phyloP scores from a whole-genome alignment of 2,888 invertebrate genomes.

The Sesia apiformis region DNA sequence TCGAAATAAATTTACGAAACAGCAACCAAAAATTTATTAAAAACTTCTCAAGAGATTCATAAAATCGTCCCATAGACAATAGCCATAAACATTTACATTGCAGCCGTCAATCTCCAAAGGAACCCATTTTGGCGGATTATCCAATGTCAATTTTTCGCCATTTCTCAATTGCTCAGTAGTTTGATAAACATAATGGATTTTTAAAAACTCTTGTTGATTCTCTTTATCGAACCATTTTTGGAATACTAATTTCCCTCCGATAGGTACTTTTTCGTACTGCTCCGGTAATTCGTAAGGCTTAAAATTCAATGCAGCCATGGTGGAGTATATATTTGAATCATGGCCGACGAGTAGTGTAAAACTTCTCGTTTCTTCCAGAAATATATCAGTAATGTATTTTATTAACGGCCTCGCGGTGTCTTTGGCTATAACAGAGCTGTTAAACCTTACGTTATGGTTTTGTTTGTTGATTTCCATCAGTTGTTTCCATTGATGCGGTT shows the following conservation, averaged over 20 bases:
- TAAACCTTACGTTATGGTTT: conserved; percentile 43
- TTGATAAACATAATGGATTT: conserved; percentile 45
- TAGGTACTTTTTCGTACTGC: conserved; percentile 42
- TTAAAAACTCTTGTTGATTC: conserved; percentile 25
- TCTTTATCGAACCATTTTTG: conserved; percentile 41
- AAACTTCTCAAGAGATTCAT: conserved; percentile 11
- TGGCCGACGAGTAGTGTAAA: conserved; percentile 44
- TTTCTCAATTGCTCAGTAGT: conserved; percentile 33
- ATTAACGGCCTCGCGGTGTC: conserved; percentile 35
- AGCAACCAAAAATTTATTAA: neutral
- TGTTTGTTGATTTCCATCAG: conserved; percentile 29
- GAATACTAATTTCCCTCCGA: conserved; percentile 53
- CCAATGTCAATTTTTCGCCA: conserved; percentile 19
- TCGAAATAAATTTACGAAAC: too few species aligned
- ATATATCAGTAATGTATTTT: conserved; percentile 28
- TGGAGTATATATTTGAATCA: conserved; percentile 43
- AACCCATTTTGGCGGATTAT: conserved; percentile 30
- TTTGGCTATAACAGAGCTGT: conserved; percentile 24
- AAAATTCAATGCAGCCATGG: conserved; percentile 32
- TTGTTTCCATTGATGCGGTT: conserved; percentile 28
- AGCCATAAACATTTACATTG: conserved; percentile 23
- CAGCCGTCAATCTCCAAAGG: conserved; percentile 31
- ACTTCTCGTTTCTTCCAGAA: conserved; percentile 22
- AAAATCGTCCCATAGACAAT: conserved; percentile 39
- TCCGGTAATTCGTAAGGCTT: conserved; percentile 28